Conservation (phyloP, 2,113 vertebrate species). For the Athene noctua region DNA sequence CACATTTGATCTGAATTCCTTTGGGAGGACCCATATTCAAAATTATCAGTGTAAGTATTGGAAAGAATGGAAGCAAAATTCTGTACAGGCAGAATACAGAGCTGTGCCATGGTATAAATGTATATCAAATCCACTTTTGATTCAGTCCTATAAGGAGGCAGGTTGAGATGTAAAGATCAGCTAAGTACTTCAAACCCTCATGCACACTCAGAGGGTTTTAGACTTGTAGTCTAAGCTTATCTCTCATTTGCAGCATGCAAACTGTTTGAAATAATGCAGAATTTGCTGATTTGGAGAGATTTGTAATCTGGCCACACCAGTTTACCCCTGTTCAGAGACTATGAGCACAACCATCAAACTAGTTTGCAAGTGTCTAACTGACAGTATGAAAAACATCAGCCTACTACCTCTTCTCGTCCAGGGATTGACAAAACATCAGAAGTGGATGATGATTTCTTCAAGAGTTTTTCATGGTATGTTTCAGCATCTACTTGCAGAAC, state of each 20-base stretch:
- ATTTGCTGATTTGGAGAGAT: not conserved
- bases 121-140: not conserved
- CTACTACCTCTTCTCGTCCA: conserved; percentile 65
- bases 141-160: not conserved
- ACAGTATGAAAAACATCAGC: not conserved
- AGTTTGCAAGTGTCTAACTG: not conserved
- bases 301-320: not conserved
- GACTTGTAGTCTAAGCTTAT: not conserved
- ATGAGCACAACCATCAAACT: not conserved
- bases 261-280: not conserved
- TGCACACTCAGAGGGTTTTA: not conserved
- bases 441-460: not conserved
- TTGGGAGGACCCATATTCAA: not conserved
- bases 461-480: conserved; percentile 46
- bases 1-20: not conserved
- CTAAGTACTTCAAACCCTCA: not conserved
- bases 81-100: not conserved
- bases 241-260: not conserved
- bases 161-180: not conserved
- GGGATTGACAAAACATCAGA: conserved; percentile 33
- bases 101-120: not conserved
- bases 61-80: not conserved
- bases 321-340: not conserved
- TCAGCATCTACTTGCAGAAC: conserved; percentile 26
- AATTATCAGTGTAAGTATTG: not conserved